Conservation (phyloP, 2,888 invertebrate species). For the Latheticus oryzae region DNA sequence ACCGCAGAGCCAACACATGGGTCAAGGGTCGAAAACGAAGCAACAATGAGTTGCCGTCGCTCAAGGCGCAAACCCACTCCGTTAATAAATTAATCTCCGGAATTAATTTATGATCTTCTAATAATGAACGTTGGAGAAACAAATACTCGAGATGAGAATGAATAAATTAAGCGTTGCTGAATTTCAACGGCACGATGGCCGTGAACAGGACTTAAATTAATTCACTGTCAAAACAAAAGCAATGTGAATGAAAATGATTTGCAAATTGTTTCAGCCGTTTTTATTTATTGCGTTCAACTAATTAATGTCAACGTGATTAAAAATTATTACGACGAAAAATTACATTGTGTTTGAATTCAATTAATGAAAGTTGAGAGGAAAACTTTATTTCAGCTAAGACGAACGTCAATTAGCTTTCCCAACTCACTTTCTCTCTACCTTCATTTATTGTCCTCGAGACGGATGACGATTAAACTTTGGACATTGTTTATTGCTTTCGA, state of each 20-base stretch:
- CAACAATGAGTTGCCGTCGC: conserved; percentile 41
- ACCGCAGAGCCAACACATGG: conserved; percentile 29
- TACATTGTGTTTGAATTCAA: conserved; percentile 42
- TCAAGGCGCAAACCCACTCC: conserved; percentile 41
- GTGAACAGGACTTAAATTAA: conserved; percentile 56
- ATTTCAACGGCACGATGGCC: conserved; percentile 51
- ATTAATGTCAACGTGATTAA: conserved; percentile 56
- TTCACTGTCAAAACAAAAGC: conserved; percentile 58
- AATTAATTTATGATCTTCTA: conserved; percentile 61
- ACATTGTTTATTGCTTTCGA: conserved; percentile 25
- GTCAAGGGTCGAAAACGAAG: conserved; percentile 38
- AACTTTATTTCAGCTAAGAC: conserved; percentile 5
- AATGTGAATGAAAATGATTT: conserved; percentile 55
- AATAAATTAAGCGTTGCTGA: conserved; percentile 58
- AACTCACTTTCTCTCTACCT: conserved; percentile 1
- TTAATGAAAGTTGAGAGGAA: conserved; percentile 18
- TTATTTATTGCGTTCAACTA: conserved; percentile 56
- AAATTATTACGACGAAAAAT: conserved; percentile 47
- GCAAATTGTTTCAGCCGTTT: conserved; percentile 54
- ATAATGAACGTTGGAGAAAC: conserved; percentile 59
- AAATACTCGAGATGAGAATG: conserved; percentile 57
- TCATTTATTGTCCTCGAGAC: conserved; percentile 10
- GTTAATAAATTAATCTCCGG: conserved; percentile 58
- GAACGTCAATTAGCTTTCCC: conserved; percentile 2
- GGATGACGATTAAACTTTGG: conserved; percentile 17